phyloP scores from a whole-genome alignment of 2,888 invertebrate genomes.

The Criorhina ranunculi region DNA sequence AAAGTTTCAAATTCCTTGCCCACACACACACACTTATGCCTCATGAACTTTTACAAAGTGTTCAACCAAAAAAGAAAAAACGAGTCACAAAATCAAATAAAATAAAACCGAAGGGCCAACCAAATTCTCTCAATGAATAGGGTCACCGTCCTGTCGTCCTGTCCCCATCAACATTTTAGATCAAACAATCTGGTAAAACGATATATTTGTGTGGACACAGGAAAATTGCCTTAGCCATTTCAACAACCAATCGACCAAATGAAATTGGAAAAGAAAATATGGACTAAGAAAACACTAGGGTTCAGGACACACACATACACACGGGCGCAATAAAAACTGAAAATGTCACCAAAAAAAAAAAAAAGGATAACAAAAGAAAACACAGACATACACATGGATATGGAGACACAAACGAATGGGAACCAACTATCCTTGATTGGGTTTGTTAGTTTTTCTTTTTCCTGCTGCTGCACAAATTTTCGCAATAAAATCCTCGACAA shows the following conservation, averaged over 20 bases:
- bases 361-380: slow-evolving; percentile 2
- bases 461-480: slow-evolving; percentile 53
- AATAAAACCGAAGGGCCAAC: slow-evolving; percentile 10
- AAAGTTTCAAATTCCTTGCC: neutral
- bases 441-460: slow-evolving; percentile 2
- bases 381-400: slow-evolving; percentile 1
- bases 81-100: slow-evolving; percentile 40
- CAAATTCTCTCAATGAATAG: slow-evolving; percentile 28
- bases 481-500: slow-evolving; percentile 56
- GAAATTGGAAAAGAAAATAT: slow-evolving; percentile 64
- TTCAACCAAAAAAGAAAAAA: slow-evolving; percentile 22
- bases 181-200: slow-evolving; percentile 56
- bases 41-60: slow-evolving; percentile 16
- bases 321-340: slow-evolving; percentile 39
- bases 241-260: slow-evolving; percentile 18
- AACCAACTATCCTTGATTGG: slow-evolving; percentile 2
- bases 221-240: slow-evolving; percentile 43
- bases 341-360: slow-evolving; percentile 19
- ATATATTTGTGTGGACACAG: slow-evolving; percentile 38
- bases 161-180: slow-evolving; percentile 26
- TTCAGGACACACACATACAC: slow-evolving; percentile 7
- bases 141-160: slow-evolving; percentile 13
- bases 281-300: slow-evolving; percentile 38
- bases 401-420: neutral
- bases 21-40: neutral